Conservation (phyloP, 2,888 invertebrate species). For the Dascillus cervinus region DNA sequence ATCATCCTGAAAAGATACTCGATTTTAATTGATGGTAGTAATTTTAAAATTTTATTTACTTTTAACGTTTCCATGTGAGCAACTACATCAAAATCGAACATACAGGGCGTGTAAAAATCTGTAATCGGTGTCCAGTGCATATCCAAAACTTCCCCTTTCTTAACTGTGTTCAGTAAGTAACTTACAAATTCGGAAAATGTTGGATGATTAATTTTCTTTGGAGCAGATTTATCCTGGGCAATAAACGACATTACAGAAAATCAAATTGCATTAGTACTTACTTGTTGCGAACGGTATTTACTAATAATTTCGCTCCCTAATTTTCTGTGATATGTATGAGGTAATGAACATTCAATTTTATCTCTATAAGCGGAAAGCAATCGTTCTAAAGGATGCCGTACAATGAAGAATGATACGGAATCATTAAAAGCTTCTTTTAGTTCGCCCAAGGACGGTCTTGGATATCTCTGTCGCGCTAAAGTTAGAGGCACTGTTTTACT, state of each 20-base stretch:
- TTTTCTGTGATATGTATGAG: conserved; percentile 74
- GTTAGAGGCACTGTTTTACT: conserved; percentile 72
- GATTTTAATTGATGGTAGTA: no score
- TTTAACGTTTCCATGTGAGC: conserved; percentile 77
- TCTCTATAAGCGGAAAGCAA: conserved; percentile 77
- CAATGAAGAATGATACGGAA: conserved; percentile 74
- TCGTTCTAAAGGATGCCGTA: conserved; percentile 73
- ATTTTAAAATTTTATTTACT: no score
- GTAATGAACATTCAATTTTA: conserved; percentile 75
- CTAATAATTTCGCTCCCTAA: conserved; percentile 70
- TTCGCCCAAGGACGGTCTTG: conserved; percentile 63
- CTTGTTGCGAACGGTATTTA: conserved; percentile 57
- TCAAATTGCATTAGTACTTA: no score
- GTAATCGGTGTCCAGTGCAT: conserved; percentile 87
- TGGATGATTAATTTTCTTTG: conserved; percentile 50
- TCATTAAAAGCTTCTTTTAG: conserved; percentile 65
- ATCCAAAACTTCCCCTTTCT: conserved; percentile 57
- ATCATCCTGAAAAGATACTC: conserved; percentile 59
- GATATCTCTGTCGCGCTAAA: conserved; percentile 71
- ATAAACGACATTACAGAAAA: no score
- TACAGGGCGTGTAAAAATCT: conserved; percentile 78
- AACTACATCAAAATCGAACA: conserved; percentile 72
- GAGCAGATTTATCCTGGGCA: no score
- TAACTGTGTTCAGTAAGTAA: conserved; percentile 66
- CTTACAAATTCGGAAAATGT: conserved; percentile 75